These are phyloP conservation scores for Aphodius granarius DNA, from an alignment of 2,888 invertebrate genomes.

Conservation along the genomic window DNA sequence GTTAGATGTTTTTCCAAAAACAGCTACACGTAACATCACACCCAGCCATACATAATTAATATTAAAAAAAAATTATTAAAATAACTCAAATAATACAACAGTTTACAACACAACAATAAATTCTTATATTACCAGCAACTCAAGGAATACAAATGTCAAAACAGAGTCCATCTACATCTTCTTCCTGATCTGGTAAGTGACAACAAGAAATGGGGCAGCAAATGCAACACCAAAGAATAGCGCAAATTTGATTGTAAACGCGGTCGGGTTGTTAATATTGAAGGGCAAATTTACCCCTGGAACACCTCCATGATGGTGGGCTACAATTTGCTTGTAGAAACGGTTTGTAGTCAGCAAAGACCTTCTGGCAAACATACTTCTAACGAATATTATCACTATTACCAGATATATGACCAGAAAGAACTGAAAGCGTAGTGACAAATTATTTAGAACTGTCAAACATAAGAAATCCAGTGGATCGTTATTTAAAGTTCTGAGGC, in stretches of 20 bases:
- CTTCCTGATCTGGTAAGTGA: neutral
- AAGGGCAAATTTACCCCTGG: constrained; percentile 16
- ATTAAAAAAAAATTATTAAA: no score
- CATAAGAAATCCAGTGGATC: neutral
- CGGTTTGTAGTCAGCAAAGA: neutral
- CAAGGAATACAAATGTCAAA: neutral
- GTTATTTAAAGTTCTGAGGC: no score
- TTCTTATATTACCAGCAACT: neutral
- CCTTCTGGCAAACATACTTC: neutral
- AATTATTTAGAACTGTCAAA: neutral
- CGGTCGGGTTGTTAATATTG: constrained; percentile 9
- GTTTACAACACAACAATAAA: no score
- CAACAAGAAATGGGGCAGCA: constrained; percentile 15
- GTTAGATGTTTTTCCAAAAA: no score
- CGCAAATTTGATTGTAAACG: constrained; percentile 15
- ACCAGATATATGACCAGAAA: neutral
- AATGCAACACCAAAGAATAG: constrained; percentile 23
- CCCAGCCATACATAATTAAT: no score
- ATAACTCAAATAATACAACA: no score
- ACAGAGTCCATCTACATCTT: neutral
- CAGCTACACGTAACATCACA: no score
- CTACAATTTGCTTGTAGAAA: neutral
- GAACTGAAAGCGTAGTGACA: neutral
- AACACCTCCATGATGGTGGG: neutral
- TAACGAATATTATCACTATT: neutral